phyloP scores from a whole-genome alignment of 2,113 vertebrate species.

The Actenoides lindsayi region DNA sequence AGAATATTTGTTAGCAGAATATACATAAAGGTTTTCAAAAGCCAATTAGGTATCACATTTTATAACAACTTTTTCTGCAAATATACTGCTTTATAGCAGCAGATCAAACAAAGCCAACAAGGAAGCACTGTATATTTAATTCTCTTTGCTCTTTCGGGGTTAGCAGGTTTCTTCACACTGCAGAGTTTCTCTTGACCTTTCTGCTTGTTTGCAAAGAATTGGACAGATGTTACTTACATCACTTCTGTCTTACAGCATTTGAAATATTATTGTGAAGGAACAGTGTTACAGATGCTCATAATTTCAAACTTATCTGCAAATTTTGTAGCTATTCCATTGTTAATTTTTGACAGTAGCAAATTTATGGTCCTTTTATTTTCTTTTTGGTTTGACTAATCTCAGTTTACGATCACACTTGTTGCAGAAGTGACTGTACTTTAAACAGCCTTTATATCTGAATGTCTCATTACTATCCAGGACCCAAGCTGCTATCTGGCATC shows the following conservation, averaged over 20 bases:
- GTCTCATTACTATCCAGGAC: not conserved
- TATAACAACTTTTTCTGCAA: not conserved
- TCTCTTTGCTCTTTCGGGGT: not conserved
- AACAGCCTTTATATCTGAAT: not conserved
- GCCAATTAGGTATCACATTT: not conserved
- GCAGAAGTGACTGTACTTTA: not conserved
- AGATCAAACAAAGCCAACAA: not conserved
- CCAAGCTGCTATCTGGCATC: not conserved
- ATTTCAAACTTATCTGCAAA: not conserved
- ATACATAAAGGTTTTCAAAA: not conserved
- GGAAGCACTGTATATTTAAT: not conserved
- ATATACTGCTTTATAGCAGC: not conserved
- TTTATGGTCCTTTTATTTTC: not conserved
- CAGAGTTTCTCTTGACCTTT: not conserved
- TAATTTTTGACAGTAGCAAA: constrained; percentile 22
- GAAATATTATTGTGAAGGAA: not conserved
- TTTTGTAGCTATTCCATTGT: constrained; percentile 2
- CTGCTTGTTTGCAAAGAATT: not conserved
- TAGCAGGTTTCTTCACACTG: not conserved
- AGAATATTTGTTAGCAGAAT: not conserved
- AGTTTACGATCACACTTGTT: not conserved
- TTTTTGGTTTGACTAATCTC: not conserved
- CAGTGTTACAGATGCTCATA: not conserved
- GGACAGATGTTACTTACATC: not conserved
- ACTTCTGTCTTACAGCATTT: not conserved